These are phyloP conservation scores for Laspeyria flexula DNA, from an alignment of 2,888 invertebrate genomes.

Conservation along the genomic window DNA sequence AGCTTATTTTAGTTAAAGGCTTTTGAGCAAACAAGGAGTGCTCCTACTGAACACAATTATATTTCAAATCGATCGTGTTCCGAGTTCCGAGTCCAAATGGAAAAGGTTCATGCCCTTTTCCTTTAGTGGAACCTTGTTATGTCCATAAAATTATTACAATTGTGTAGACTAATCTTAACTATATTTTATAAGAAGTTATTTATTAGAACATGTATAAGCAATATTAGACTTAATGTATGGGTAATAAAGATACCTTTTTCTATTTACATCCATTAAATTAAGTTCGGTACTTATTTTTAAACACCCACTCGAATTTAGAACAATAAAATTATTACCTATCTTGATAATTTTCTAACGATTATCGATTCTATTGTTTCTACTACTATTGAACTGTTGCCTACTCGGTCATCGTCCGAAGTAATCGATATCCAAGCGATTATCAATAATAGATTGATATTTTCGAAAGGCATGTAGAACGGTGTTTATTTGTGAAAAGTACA, in stretches of 20 bases:
- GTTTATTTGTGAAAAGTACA: constrained; percentile 55
- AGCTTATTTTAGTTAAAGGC: constrained; percentile 19
- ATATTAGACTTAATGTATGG: too few relatives aligned
- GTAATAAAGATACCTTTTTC: too few relatives aligned
- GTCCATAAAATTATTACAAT: background rate
- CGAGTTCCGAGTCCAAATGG: background rate
- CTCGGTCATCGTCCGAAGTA: constrained; percentile 32
- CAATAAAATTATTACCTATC: constrained; percentile 17
- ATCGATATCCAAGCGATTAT: constrained; percentile 42
- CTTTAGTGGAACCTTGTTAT: background rate
- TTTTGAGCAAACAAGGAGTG: constrained; percentile 28
- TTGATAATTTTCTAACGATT: constrained; percentile 9
- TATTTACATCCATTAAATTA: too few relatives aligned
- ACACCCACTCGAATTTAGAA: constrained; percentile 14
- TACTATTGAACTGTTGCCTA: constrained; percentile 15
- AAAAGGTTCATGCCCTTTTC: background rate
- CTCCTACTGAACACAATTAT: constrained; percentile 25
- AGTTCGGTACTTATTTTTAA: too few relatives aligned
- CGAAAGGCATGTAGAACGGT: constrained; percentile 29
- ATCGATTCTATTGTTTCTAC: constrained; percentile 30
- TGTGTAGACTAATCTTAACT: background rate
- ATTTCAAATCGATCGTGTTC: constrained; percentile 14
- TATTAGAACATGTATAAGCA: too few relatives aligned
- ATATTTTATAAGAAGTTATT: background rate
- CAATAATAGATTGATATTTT: constrained; percentile 42